Evolutionary conservation across 2,888 invertebrate species (phyloP).

Genomic region (Polymixis flavicincta): DNA sequence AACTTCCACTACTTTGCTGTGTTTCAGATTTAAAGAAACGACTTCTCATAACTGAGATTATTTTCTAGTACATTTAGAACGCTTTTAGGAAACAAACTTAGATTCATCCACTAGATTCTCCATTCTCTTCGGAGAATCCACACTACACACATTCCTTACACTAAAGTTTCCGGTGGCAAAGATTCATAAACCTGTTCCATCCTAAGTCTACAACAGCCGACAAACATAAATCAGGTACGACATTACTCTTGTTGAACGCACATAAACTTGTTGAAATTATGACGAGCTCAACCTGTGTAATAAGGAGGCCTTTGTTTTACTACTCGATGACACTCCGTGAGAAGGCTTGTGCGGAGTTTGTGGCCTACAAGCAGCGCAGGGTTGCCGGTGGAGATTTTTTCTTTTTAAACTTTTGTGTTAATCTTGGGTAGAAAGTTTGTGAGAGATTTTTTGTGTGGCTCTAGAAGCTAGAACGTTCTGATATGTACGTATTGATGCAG

Average conservation of each 20-base stretch:
- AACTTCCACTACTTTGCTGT: not conserved
- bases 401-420: slow-evolving; percentile 16
- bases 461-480: not conserved
- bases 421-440: slow-evolving; percentile 1
- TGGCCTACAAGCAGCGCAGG: slow-evolving; percentile 50
- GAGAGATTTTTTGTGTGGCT: not conserved
- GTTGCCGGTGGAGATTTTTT: slow-evolving; percentile 23
- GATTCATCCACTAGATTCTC: not conserved
- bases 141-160: slow-evolving; percentile 46
- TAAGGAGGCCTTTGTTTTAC: slow-evolving; percentile 71
- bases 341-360: slow-evolving; percentile 61
- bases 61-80: not conserved
- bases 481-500: not conserved
- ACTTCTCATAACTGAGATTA: not conserved
- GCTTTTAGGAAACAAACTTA: not conserved
- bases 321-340: slow-evolving; percentile 70
- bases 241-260: slow-evolving; percentile 69
- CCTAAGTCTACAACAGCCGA: slow-evolving; percentile 66
- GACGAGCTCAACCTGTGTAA: slow-evolving; percentile 69
- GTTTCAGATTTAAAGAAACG: not conserved
- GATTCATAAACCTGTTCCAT: slow-evolving; percentile 67
- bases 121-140: slow-evolving; percentile 13
- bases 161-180: slow-evolving; percentile 60
- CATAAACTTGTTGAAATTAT: slow-evolving; percentile 72
- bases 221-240: slow-evolving; percentile 69